phyloP scores from a whole-genome alignment of 1,140 invertebrate species.

The Akabosia matsudoensis region DNA sequence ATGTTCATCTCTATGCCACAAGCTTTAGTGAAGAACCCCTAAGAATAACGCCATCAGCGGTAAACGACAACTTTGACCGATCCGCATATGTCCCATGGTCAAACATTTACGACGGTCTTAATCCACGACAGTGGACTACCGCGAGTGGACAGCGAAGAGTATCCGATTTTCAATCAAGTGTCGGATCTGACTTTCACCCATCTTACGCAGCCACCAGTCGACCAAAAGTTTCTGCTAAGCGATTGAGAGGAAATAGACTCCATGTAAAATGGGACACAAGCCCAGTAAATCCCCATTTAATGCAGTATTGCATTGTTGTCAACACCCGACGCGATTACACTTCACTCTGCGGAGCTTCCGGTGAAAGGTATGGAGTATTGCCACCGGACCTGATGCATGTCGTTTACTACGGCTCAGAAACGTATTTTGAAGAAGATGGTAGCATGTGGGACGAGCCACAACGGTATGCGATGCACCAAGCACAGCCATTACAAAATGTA shows the following conservation, averaged over 20 bases:
- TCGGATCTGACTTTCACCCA: neutral
- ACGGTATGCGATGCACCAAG: neutral
- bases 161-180: neutral
- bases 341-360: conserved; percentile 57
- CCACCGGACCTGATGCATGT: conserved; percentile 45
- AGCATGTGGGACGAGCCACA: neutral
- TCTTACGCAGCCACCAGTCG: neutral
- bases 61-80: conserved; percentile 20
- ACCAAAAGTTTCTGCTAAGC: conserved; percentile 32
- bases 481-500: neutral
- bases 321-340: conserved; percentile 58
- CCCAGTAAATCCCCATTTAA: conserved; percentile 59
- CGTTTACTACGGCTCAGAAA: conserved; percentile 31
- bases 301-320: conserved; percentile 60
- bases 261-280: conserved; percentile 53
- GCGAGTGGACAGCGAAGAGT: neutral
- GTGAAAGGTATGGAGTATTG: conserved; percentile 48
- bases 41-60: conserved; percentile 1
- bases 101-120: neutral
- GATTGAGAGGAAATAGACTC: conserved; percentile 48
- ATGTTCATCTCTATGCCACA: conserved; percentile 51
- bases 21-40: conserved; percentile 47
- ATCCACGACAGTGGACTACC: neutral
- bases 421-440: neutral
- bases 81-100: conserved; percentile 7